Conservation (phyloP, 2,888 invertebrate genomes). For the Uropetala carovei region DNA sequence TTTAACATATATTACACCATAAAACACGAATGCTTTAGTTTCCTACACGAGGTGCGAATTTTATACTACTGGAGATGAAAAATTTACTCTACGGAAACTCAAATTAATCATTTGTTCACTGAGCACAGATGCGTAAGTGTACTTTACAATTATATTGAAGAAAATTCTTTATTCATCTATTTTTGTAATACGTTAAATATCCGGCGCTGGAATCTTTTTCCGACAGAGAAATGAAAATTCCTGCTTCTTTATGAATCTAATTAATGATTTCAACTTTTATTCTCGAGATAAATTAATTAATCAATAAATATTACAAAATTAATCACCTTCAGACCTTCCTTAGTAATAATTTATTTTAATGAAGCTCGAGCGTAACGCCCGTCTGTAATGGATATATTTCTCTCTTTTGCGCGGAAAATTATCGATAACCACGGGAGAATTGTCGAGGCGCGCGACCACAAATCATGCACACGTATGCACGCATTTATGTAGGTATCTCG, state of each 20-base stretch:
- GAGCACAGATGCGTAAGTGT: not conserved
- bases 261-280: not conserved
- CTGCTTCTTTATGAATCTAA: not conserved
- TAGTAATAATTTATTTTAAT: slow-evolving; percentile 48
- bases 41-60: not conserved
- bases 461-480: not conserved
- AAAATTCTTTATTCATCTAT: not conserved
- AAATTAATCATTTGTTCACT: not conserved
- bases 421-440: not conserved
- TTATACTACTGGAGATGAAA: not conserved
- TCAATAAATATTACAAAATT: not conserved
- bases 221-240: no score
- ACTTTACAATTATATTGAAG: not conserved
- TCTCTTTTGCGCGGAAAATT: not conserved
- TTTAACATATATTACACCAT: no score
- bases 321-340: not conserved
- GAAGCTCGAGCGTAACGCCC: not conserved
- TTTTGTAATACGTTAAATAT: not conserved
- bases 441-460: not conserved
- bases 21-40: not conserved
- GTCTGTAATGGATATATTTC: slow-evolving; percentile 21
- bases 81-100: not conserved
- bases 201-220: not conserved
- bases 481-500: not conserved
- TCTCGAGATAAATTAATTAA: not conserved